Conservation (phyloP, 2,888 invertebrate species). For the Leptogaster cylindrica region DNA sequence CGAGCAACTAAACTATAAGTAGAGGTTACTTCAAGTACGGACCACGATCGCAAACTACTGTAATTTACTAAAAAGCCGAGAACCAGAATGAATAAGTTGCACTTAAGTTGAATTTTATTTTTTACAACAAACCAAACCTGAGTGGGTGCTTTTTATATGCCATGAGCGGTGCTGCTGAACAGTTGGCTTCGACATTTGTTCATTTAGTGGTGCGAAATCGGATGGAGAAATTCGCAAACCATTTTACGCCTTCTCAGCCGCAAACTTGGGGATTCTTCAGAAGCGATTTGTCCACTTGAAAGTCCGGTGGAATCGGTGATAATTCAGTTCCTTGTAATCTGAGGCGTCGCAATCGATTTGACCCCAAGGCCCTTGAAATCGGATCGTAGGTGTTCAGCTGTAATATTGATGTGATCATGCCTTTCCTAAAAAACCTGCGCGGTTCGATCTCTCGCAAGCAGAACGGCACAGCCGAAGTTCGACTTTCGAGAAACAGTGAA, state of each 20-base stretch:
- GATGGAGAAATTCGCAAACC: conserved; percentile 15
- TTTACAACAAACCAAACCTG: background rate
- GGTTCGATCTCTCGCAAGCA: conserved; percentile 56
- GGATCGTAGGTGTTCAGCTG: conserved; percentile 21
- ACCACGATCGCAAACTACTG: background rate
- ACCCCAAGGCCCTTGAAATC: conserved; percentile 27
- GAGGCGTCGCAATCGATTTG: background rate
- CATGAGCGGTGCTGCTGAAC: too few relatives aligned
- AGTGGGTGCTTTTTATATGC: conserved; percentile 16
- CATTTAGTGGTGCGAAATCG: conserved; percentile 11
- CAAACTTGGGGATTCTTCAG: background rate
- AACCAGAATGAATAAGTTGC: conserved; percentile 1
- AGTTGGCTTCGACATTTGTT: background rate
- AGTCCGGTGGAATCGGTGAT: conserved; percentile 3
- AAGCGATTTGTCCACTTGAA: background rate
- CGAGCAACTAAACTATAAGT: too few relatives aligned
- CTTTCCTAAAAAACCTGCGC: conserved; percentile 60
- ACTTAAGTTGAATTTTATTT: background rate
- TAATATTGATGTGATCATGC: conserved; percentile 53
- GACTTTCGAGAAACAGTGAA: conserved; percentile 26
- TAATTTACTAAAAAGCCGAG: background rate
- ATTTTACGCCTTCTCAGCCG: conserved; percentile 22
- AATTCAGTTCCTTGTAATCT: conserved; percentile 8
- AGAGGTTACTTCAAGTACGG: too few relatives aligned
- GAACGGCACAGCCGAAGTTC: conserved; percentile 47